Evolutionary conservation across 2,797 vertebrate species (phyloP), one percentile per base, ranked within the genome.

Genomic region (Synaphobranchus kaupii): DNA sequence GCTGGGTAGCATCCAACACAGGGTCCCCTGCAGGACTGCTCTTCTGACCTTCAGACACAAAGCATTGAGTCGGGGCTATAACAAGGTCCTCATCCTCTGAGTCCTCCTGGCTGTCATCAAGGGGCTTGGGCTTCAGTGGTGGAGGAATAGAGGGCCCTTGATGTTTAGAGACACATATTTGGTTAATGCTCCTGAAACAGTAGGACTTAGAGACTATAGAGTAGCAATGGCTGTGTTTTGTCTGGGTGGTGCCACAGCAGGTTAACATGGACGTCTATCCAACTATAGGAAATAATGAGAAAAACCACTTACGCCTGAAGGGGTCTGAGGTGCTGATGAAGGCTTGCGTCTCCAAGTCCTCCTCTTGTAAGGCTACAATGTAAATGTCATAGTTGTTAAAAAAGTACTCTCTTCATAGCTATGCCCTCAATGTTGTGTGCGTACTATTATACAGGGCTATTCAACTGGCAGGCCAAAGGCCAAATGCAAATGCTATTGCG

Each of bases 1-100:
- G 17, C 71, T 87, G 89, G 10, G 85, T 92, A 83, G 86, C 44
- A 3, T 91, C 89, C 28, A 87, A 81, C 3, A 20, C 76, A 76
- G 86, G 86, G 31, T 88, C 83, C 4, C 54, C 7, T 0, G 58
- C 15, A 47, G 39, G 82, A n/a, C 76, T 84, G 13, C 20, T 17
- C 31, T 85, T 85, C 85, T 9, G 54, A 47, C 54, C 63, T 63
- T 92, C 92, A 58, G 91, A 50, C 54, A 93, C 85, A n/a, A 95
- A 97, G 0, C 92, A 90, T 90, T 97, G 97, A 0, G 97, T 97
- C 86, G 96, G 95, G 0, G 95, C 95, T 25, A 95, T 90, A 2
- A 86, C 85, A 83, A 92, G 90, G 63, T 94, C 93, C 8, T 95
- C 52, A 6, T 90, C 90, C 5, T 86, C 85, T 3, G 84, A 83